Percentiles rank a stretch among this genome's conserved stretches.
Conservation (phyloP, 2,797 vertebrate species). For the Amniataba percoides region DNA sequence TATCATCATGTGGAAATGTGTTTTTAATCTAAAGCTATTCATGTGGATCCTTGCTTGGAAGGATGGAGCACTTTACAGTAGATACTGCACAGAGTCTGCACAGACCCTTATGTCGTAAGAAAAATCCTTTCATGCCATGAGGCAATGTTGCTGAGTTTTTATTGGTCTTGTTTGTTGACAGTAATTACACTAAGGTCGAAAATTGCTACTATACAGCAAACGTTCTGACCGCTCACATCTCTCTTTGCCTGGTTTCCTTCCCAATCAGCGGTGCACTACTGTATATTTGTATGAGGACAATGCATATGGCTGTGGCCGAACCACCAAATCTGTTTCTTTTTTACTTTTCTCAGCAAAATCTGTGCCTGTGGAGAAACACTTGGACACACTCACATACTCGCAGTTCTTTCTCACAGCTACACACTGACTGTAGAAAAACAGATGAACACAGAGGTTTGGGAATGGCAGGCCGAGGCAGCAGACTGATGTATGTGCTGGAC, state of each 20-base stretch:
- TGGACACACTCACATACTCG: conserved; percentile 1
- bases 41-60: too few species aligned
- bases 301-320: conserved; percentile 13
- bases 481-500: conserved; percentile 35
- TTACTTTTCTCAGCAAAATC: conserved; percentile 5
- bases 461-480: conserved; percentile 22
- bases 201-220: neutral
- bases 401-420: neutral
- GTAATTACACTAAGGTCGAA: conserved; percentile 9
- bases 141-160: neutral
- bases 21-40: too few species aligned
- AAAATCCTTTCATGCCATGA: neutral
- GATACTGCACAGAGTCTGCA: neutral
- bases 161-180: conserved; percentile 1
- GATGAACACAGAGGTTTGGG: conserved; percentile 12
- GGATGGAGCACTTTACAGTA: too few species aligned
- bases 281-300: neutral
- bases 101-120: neutral
- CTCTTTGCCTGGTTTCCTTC: too few species aligned
- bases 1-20: too few species aligned
- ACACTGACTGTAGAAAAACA: conserved; percentile 29
- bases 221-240: too few species aligned
- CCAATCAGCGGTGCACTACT: neutral
- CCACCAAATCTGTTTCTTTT: conserved; percentile 4
- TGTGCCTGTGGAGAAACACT: conserved; percentile 19